Evolutionary conservation across 2,888 invertebrate species (phyloP), one percentile per base, ranked within the genome.

Genomic region (Volucella inanis): DNA sequence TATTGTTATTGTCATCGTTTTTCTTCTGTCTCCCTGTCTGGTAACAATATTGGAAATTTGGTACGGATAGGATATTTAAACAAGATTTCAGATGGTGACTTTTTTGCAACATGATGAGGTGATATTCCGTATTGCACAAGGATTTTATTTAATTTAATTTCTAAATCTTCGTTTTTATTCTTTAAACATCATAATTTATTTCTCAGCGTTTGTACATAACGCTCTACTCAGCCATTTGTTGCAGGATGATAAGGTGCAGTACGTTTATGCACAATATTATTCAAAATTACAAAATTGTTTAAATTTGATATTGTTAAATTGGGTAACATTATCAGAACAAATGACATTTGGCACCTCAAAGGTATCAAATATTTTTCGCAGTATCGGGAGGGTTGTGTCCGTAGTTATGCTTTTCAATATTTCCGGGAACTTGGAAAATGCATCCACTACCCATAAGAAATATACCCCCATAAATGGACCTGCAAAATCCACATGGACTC

Each of bases 191-290:
- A 15, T 31, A 31, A 31, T 31, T 31, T 31, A 31, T 31, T 65
- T 52, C 52, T 52, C 18, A 65, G 18, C 1, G 52, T 65, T 65
- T 65, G 65, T 2, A 65, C 41, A 65, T 52, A 65, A 10, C 52
- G 65, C 22, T 65, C 41, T 41, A 52, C 62, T n/a, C 49, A 49
- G 6, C 47, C 38, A 14, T 50, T 64, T 39, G 49, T 50, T 11
- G 64, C 50, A 39, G 64, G 64, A n/a, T 31, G 31, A 6, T 61
- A 47, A 18, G 61, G 47, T 62, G 47, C 31, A n/a, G 50, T 52
- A 18, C n/a, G 67, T 11, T 67, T 65, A 67, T 67, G 67, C 43
- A 67, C 67, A 54, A 67, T 67, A 54, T 67, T 67, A 54, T 67
- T 52, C 0, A 2, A 8, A n/a, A 2, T 67, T 22, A 43, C 43